Percentiles rank a stretch among this genome's conserved stretches.
Conservation (phyloP, 2,888 invertebrate genomes). For the Lasius platythorax region DNA sequence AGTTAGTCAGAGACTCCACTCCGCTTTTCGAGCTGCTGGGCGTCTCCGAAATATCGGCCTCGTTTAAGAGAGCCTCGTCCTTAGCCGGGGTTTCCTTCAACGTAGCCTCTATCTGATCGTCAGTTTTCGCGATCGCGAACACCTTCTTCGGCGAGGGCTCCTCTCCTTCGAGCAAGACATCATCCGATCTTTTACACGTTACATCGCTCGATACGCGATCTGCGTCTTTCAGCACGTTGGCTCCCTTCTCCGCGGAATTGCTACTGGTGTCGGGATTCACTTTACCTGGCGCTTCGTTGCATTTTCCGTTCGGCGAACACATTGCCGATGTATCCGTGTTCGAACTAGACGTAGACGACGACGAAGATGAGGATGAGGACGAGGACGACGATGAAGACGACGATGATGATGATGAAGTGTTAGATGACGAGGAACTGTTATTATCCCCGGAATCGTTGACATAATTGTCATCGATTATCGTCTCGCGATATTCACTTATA, state of each 20-base stretch:
- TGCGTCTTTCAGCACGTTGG: conserved; percentile 6
- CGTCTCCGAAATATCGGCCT: conserved; percentile 82
- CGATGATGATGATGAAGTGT: conserved; percentile 75
- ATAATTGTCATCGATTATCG: conserved; percentile 18
- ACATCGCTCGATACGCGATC: background rate
- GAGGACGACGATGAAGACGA: conserved; percentile 70
- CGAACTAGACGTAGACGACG: conserved; percentile 71
- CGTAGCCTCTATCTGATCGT: conserved; percentile 59
- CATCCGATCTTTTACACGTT: background rate
- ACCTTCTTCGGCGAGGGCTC: conserved; percentile 80
- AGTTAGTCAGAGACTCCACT: conserved; percentile 79
- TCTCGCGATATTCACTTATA: conserved; percentile 2
- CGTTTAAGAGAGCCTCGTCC: conserved; percentile 77
- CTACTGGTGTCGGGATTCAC: conserved; percentile 67
- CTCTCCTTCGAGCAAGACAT: conserved; percentile 13
- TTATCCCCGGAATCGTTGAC: conserved; percentile 73
- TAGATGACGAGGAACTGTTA: conserved; percentile 71
- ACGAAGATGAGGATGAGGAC: conserved; percentile 74
- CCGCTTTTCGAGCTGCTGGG: conserved; percentile 82
- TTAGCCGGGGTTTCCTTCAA: conserved; percentile 82
- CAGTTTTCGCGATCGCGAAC: conserved; percentile 73
- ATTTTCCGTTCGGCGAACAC: conserved; percentile 65
- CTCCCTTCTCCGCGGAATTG: conserved; percentile 60
- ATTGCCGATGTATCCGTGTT: conserved; percentile 72
- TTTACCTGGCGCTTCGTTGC: conserved; percentile 58